Evolutionary conservation across 2,113 vertebrate species (phyloP).

Genomic region (Osmerus mordax): DNA sequence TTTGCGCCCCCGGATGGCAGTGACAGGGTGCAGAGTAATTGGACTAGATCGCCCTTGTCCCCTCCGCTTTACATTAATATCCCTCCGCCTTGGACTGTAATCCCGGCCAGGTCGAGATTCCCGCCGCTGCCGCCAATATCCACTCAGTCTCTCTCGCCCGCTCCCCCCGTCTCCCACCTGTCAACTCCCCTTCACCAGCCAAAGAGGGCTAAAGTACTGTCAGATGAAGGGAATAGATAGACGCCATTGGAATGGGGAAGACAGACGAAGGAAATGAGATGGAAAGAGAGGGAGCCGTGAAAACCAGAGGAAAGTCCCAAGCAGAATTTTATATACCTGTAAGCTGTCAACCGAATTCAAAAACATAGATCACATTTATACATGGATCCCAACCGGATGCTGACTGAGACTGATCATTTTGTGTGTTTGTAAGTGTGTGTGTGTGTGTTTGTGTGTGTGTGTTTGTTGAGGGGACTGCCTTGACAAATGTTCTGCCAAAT

Average conservation of each 20-base stretch:
- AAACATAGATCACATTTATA: too few species aligned
- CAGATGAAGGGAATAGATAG: slow-evolving; percentile 49
- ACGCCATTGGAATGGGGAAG: slow-evolving; percentile 47
- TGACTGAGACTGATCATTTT: too few species aligned
- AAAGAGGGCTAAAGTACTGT: slow-evolving; percentile 50
- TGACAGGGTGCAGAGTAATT: slow-evolving; percentile 96
- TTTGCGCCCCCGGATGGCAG: slow-evolving; percentile 88
- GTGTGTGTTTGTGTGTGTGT: neutral
- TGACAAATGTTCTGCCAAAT: slow-evolving; percentile 13
- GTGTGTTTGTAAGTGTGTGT: neutral
- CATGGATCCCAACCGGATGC: too few species aligned
- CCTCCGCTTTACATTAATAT: slow-evolving; percentile 98
- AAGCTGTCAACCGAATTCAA: too few species aligned
- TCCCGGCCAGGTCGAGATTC: slow-evolving; percentile 74
- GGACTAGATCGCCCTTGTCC: slow-evolving; percentile 92
- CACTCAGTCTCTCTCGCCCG: slow-evolving; percentile 34
- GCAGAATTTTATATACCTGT: too few species aligned
- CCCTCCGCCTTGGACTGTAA: slow-evolving; percentile 90
- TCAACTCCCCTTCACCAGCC: slow-evolving; percentile 54
- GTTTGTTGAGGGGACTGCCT: neutral
- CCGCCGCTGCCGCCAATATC: slow-evolving; percentile 60
- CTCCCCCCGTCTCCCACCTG: slow-evolving; percentile 52
- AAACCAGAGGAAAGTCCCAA: neutral
- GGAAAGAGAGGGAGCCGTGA: slow-evolving; percentile 23
- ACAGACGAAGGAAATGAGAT: neutral